Percentiles rank a stretch among this genome's conserved stretches.
phyloP scores from a whole-genome alignment of 2,888 invertebrate genomes.

The Mechanitis mazaeus region DNA sequence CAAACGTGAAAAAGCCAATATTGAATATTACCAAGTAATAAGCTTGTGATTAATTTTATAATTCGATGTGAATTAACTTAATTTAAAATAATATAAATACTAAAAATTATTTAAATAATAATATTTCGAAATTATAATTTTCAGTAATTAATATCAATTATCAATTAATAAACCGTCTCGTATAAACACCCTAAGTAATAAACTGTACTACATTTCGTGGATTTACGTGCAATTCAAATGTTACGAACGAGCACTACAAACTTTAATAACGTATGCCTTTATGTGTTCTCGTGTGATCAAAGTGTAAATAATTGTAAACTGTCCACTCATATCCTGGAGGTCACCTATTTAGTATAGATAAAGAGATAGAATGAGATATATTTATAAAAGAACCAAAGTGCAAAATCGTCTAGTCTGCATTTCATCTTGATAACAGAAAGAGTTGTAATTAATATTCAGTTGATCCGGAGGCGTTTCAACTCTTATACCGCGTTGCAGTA shows the following conservation, averaged over 20 bases:
- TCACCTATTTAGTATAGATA: not conserved
- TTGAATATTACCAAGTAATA: too few species aligned
- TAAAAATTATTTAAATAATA: too few species aligned
- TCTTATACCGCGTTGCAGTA: conserved; percentile 21
- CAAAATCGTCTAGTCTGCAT: too few species aligned
- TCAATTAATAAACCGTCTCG: not conserved
- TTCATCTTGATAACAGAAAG: too few species aligned
- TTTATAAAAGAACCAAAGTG: too few species aligned
- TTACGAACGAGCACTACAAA: conserved; percentile 23
- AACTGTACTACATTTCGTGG: conserved; percentile 29
- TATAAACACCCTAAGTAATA: conserved; percentile 16
- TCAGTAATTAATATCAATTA: too few species aligned
- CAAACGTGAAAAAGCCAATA: too few species aligned
- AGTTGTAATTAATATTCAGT: conserved; percentile 2
- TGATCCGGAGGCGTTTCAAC: conserved; percentile 8
- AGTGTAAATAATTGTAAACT: conserved; percentile 7
- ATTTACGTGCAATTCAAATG: conserved; percentile 31
- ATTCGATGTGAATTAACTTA: too few species aligned
- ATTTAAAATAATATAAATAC: too few species aligned
- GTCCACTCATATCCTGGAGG: conserved; percentile 11
- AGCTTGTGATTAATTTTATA: too few species aligned
- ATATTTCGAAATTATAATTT: too few species aligned
- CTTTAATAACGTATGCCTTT: conserved; percentile 25
- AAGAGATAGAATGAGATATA: too few species aligned
- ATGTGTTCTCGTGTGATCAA: conserved; percentile 6